Evolutionary conservation across 37 sponge, comb jelly and placozoan species (phyloP).

Genomic region (Aplysina aerophoba): DNA sequence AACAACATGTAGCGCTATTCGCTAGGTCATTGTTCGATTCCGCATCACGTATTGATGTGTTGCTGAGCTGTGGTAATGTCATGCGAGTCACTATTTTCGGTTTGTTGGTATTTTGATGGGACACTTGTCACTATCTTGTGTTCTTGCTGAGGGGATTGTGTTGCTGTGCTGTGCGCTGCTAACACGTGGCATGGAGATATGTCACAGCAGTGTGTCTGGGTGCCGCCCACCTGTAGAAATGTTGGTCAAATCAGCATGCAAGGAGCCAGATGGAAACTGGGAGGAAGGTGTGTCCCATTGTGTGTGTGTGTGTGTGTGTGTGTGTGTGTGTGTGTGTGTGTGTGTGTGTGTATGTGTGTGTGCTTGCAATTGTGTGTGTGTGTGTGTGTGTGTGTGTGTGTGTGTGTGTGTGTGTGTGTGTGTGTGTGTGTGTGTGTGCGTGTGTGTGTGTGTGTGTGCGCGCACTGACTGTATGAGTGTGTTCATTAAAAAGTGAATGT

Average conservation of each 20-base stretch:
- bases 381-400: constrained; percentile 8
- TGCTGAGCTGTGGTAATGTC: too few relatives aligned
- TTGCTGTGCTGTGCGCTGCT: too few relatives aligned
- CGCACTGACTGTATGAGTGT: not conserved
- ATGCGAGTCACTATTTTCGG: too few relatives aligned
- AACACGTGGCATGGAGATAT: too few relatives aligned
- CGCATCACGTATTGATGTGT: too few relatives aligned
- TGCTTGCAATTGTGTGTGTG: not conserved
- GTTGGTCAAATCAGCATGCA: constrained; percentile 31
- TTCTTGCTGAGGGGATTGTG: not conserved
- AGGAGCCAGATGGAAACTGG: constrained; percentile 52
- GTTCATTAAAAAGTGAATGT: not conserved
- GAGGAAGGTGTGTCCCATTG: constrained; percentile 55
- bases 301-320: not conserved
- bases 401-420: not conserved
- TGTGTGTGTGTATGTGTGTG: not conserved
- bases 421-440: not conserved
- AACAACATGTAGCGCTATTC: too few relatives aligned
- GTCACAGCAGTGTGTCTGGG: too few relatives aligned
- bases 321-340: not conserved
- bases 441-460: constrained; percentile 11
- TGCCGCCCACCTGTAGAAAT: constrained; percentile 40
- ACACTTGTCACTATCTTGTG: too few relatives aligned
- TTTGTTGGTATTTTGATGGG: too few relatives aligned
- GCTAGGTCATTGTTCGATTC: too few relatives aligned